Conservation (phyloP, 2,113 vertebrate genomes). For the Chloroceryle aenea region DNA sequence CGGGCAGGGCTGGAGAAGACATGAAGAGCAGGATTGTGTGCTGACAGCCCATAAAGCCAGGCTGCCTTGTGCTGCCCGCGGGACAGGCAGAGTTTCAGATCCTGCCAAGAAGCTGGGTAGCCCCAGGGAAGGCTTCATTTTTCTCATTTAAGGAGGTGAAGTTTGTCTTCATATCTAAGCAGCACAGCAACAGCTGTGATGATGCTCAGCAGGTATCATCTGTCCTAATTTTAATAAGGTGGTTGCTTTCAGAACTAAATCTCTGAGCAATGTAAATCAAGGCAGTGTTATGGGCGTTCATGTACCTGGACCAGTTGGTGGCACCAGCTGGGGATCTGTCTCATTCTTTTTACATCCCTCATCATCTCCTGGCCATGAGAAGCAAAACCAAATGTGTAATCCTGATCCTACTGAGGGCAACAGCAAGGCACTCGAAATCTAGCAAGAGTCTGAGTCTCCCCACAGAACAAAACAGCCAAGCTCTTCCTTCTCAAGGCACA, state of each 20-base stretch:
- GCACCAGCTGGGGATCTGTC: background rate
- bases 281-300: background rate
- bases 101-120: background rate
- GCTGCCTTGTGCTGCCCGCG: background rate
- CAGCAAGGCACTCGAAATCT: background rate
- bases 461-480: background rate
- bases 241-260: background rate
- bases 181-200: background rate
- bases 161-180: background rate
- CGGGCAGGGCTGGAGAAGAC: background rate
- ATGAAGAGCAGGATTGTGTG: background rate
- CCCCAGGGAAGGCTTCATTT: accelerated
- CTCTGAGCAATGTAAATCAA: background rate
- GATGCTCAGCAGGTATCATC: background rate
- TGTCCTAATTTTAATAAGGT: background rate
- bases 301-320: background rate
- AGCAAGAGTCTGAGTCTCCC: background rate
- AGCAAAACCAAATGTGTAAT: background rate
- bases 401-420: background rate
- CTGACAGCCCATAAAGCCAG: background rate
- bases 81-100: background rate
- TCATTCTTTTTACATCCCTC: background rate
- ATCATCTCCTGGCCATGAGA: background rate
- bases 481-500: background rate
- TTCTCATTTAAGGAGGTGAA: background rate